Evolutionary conservation across 1,140 invertebrate species (phyloP).

Genomic region (Portunus trituberculatus): DNA sequence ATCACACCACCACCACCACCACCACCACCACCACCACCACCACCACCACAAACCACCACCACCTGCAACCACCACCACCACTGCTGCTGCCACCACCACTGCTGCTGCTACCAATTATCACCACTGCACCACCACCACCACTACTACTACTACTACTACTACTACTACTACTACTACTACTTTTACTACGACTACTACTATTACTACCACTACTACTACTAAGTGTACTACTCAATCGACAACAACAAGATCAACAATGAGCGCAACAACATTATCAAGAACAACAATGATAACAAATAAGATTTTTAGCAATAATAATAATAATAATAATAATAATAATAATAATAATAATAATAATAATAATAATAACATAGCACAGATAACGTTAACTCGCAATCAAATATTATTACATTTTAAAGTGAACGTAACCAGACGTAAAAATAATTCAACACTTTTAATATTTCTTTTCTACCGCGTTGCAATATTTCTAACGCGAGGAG

Average conservation of each 20-base stretch:
- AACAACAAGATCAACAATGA: background rate
- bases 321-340: constrained; percentile 21
- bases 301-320: too few species aligned
- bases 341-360: constrained; percentile 21
- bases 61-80: background rate
- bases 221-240: too few species aligned
- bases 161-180: background rate
- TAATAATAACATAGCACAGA: background rate
- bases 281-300: too few species aligned
- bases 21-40: background rate
- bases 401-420: too few species aligned
- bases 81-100: background rate
- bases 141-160: background rate
- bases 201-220: background rate
- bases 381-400: background rate
- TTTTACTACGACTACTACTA: background rate
- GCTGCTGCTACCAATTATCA: background rate
- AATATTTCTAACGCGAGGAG: too few species aligned
- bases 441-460: too few species aligned
- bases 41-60: background rate
- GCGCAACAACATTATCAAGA: background rate
- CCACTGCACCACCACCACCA: background rate
- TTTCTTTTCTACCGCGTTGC: too few species aligned
- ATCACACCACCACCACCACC: background rate
- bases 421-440: too few species aligned